Conservation (phyloP, 2,797 vertebrate species). For the Sarcoramphus papa region DNA sequence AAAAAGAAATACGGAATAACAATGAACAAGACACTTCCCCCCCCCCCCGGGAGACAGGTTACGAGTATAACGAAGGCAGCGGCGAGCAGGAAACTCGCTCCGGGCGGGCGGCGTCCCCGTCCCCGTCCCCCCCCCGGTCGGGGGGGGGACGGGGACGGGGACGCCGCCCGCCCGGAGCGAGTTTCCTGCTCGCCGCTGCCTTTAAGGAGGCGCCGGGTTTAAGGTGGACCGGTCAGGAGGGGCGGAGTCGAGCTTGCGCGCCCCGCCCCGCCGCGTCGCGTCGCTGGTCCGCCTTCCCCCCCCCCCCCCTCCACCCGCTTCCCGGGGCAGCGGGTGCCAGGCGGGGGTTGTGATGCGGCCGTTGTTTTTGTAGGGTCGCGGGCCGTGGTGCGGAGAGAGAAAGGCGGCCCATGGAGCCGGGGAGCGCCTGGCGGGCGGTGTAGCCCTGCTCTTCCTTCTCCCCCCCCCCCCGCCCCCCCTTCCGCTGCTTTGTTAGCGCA, state of each 20-base stretch:
- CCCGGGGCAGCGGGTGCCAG: constrained; percentile 80
- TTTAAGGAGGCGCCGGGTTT: constrained; percentile 45
- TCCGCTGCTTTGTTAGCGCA: constrained; percentile 17
- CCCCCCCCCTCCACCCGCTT: constrained; percentile 7
- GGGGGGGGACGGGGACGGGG: no score
- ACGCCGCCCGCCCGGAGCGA: not conserved
- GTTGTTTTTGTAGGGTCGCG: constrained; percentile 90
- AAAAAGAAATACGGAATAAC: not conserved
- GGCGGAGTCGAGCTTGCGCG: not conserved
- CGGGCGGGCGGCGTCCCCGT: not conserved
- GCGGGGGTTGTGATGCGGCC: constrained; percentile 81
- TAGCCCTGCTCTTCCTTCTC: not conserved
- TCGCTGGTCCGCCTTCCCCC: constrained; percentile 28
- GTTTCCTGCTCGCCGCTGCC: constrained; percentile 13
- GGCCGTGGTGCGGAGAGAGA: constrained; percentile 85
- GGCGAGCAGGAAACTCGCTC: not conserved
- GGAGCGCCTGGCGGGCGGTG: not conserved
- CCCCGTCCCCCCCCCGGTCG: no score
- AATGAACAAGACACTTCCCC: not conserved
- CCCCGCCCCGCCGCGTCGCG: not conserved
- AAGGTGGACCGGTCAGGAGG: not conserved
- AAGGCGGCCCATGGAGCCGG: not conserved
- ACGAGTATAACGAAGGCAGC: not conserved
- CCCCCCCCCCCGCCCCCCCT: not conserved
- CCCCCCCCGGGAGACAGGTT: not conserved